Percentiles rank a stretch among this genome's conserved stretches.
Conservation (phyloP, 1,140 invertebrate species). For the Drosophila arawakana region DNA sequence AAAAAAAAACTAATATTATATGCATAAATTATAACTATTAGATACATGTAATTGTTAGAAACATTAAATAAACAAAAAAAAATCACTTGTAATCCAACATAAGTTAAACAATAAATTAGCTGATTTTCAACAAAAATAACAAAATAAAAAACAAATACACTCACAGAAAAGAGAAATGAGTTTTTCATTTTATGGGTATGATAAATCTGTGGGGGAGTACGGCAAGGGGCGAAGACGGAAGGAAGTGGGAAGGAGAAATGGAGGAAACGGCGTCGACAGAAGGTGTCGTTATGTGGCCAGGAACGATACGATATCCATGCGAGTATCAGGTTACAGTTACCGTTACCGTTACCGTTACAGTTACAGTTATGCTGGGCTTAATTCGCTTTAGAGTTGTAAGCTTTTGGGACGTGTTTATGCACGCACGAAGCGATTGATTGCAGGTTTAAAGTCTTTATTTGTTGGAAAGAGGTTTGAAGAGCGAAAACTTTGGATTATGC, state of each 20-base stretch:
- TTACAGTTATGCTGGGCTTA: slow-evolving; percentile 11
- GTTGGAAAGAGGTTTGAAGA: too few species aligned
- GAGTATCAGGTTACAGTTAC: slow-evolving; percentile 34
- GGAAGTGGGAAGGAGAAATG: not conserved
- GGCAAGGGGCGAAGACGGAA: not conserved
- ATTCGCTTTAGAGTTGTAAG: slow-evolving; percentile 14
- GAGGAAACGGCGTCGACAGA: slow-evolving; percentile 50
- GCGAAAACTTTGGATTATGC: too few species aligned
- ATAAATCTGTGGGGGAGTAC: slow-evolving; percentile 6
- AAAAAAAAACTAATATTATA: not conserved
- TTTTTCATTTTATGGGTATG: slow-evolving; percentile 48
- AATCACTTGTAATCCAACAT: slow-evolving; percentile 68
- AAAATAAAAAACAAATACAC: slow-evolving; percentile 33
- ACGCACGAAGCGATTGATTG: slow-evolving; percentile 13
- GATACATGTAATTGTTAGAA: slow-evolving; percentile 63
- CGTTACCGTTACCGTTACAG: slow-evolving; percentile 19
- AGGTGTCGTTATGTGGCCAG: slow-evolving; percentile 52
- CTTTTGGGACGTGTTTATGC: slow-evolving; percentile 1
- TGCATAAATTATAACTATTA: slow-evolving; percentile 34
- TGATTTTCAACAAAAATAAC: slow-evolving; percentile 65
- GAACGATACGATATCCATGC: slow-evolving; percentile 28
- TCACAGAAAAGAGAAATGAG: slow-evolving; percentile 48
- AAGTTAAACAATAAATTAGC: slow-evolving; percentile 58
- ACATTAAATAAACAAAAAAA: slow-evolving; percentile 16
- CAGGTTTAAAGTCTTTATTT: not conserved